Conservation (phyloP, 1,140 invertebrate genomes). For the Kradibia gibbosae region DNA sequence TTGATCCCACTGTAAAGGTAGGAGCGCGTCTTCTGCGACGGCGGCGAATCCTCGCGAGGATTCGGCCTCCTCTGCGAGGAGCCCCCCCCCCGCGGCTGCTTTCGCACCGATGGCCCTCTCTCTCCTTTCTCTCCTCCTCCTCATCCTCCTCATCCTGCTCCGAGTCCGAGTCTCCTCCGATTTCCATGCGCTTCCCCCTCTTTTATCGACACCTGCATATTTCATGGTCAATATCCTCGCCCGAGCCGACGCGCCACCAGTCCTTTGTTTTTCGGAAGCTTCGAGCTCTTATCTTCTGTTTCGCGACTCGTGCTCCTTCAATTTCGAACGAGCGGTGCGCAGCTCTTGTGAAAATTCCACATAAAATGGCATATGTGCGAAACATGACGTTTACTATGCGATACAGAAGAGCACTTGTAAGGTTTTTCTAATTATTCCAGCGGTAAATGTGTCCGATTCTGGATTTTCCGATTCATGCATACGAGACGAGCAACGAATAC, state of each 20-base stretch:
- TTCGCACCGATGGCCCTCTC: neutral
- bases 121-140: too few species aligned
- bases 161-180: neutral
- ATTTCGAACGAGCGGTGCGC: neutral
- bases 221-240: neutral
- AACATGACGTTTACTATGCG: too few species aligned
- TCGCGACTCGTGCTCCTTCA: neutral
- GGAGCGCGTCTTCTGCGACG: neutral
- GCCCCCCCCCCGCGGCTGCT: neutral
- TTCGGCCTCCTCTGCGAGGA: conserved; percentile 3
- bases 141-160: too few species aligned
- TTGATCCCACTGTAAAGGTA: conserved; percentile 69
- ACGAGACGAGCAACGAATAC: too few species aligned
- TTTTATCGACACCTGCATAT: neutral
- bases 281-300: neutral
- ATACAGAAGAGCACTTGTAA: too few species aligned
- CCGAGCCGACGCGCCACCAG: neutral
- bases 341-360: too few species aligned
- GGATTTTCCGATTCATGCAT: too few species aligned
- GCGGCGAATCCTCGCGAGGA: conserved; percentile 23
- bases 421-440: too few species aligned
- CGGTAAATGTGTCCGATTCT: too few species aligned
- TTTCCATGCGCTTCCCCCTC: neutral
- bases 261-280: neutral
- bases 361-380: too few species aligned